These are phyloP conservation scores for Eupithecia abbreviata DNA, from an alignment of 2,888 invertebrate genomes.

Conservation along the genomic window DNA sequence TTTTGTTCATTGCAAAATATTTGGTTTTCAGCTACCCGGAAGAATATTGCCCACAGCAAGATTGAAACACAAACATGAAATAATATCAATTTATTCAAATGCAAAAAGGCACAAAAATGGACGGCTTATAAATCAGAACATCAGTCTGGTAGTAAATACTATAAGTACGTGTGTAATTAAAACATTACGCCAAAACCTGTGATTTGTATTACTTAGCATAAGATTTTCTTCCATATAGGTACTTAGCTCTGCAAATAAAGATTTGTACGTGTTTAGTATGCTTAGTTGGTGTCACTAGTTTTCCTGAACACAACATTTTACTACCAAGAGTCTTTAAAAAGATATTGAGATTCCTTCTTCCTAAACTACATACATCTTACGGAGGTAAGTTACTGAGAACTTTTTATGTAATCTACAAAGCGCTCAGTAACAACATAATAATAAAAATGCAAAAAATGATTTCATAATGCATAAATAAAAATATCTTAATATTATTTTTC, in stretches of 20 bases:
- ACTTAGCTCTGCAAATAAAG: neutral
- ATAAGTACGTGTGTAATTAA: slow-evolving; percentile 14
- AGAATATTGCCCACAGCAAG: slow-evolving; percentile 29
- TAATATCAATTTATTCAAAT: slow-evolving; percentile 34
- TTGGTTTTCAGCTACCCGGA: slow-evolving; percentile 38
- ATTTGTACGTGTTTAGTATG: neutral
- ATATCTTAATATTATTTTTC: neutral
- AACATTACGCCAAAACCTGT: slow-evolving; percentile 21
- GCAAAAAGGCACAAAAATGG: slow-evolving; percentile 51
- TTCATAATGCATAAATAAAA: too few relatives aligned
- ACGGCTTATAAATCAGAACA: slow-evolving; percentile 44
- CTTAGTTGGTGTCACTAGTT: neutral
- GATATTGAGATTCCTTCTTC: neutral
- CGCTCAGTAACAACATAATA: neutral
- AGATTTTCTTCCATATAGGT: neutral
- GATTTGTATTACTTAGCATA: slow-evolving; percentile 13
- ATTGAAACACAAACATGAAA: slow-evolving; percentile 36
- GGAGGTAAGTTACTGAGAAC: too few relatives aligned
- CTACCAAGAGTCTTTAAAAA: neutral
- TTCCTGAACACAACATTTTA: neutral
- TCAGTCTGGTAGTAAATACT: slow-evolving; percentile 20
- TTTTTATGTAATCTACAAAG: neutral
- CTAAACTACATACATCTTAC: neutral
- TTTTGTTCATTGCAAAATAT: slow-evolving; percentile 12
- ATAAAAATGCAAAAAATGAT: neutral